A percentile compares a stretch with the other conserved stretches of the same genome.
phyloP scores from a whole-genome alignment of 2,888 invertebrate species.

The Drosophila infuscata region DNA sequence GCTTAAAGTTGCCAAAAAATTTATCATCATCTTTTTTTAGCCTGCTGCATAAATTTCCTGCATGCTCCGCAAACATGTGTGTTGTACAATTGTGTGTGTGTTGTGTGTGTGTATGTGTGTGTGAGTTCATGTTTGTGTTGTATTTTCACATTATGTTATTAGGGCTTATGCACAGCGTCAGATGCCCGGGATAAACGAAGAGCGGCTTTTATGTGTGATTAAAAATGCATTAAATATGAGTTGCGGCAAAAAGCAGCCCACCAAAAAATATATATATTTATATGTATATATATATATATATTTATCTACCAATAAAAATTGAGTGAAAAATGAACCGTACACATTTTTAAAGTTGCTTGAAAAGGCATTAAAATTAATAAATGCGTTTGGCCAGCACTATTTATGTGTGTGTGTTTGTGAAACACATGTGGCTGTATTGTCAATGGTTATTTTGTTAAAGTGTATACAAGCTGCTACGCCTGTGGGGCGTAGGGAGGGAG shows the following conservation, averaged over 20 bases:
- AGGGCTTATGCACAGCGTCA: slow-evolving; percentile 32
- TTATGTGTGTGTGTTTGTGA: slow-evolving; percentile 27
- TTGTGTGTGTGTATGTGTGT: background rate
- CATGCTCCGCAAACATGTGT: slow-evolving; percentile 14
- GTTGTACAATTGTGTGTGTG: slow-evolving; percentile 1
- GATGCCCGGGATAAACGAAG: slow-evolving; percentile 19
- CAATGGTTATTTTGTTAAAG: slow-evolving; percentile 61
- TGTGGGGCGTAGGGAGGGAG: no score
- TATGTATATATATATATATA: slow-evolving; percentile 1
- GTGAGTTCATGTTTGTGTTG: slow-evolving; percentile 7
- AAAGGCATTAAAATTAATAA: slow-evolving; percentile 79
- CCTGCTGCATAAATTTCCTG: slow-evolving; percentile 58
- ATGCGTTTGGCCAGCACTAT: slow-evolving; percentile 53
- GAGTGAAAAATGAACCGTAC: slow-evolving; percentile 5
- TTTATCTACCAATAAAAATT: slow-evolving; percentile 41
- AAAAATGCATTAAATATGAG: slow-evolving; percentile 76
- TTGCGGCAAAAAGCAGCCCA: slow-evolving; percentile 37
- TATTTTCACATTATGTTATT: slow-evolving; percentile 62
- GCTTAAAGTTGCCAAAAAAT: slow-evolving; percentile 66
- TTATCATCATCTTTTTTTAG: slow-evolving; percentile 24
- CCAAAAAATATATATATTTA: slow-evolving; percentile 28
- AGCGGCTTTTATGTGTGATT: slow-evolving; percentile 69
- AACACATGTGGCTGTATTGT: slow-evolving; percentile 53
- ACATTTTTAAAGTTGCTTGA: slow-evolving; percentile 51
- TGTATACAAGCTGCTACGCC: slow-evolving; percentile 44